Percentiles rank a stretch among this genome's conserved stretches.
phyloP scores from a whole-genome alignment of 2,113 vertebrate genomes.

The Eonycteris spelaea region DNA sequence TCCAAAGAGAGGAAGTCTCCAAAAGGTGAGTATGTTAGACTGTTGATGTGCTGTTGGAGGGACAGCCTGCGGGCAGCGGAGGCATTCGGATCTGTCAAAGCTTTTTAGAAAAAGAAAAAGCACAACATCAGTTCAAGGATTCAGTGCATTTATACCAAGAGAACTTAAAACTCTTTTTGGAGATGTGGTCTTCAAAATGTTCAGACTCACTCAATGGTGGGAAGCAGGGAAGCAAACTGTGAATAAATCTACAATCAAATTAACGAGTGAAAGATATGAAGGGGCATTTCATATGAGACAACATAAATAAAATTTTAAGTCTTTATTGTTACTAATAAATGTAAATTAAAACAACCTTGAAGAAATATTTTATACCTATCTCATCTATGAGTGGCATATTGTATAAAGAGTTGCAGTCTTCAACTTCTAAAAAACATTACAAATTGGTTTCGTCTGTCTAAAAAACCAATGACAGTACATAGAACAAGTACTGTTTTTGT shows the following conservation, averaged over 20 bases:
- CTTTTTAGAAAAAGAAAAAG: slow-evolving; percentile 73
- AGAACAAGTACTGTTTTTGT: not conserved
- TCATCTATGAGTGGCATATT: not conserved
- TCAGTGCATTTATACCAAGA: not conserved
- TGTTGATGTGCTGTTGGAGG: slow-evolving; percentile 94
- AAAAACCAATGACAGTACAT: not conserved
- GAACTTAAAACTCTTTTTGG: not conserved
- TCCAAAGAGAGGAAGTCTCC: slow-evolving; percentile 96
- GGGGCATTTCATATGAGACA: not conserved
- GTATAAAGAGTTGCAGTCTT: not conserved
- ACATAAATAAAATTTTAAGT: not conserved
- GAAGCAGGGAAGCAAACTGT: not conserved
- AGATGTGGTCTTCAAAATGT: not conserved
- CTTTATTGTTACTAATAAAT: not conserved
- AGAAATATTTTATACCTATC: not conserved
- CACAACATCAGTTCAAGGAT: not conserved
- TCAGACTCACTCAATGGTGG: not conserved
- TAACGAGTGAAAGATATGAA: not conserved
- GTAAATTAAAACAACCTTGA: not conserved
- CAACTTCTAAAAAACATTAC: not conserved
- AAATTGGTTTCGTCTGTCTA: not conserved
- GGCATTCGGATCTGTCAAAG: slow-evolving; percentile 89
- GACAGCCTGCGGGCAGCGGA: slow-evolving; percentile 90
- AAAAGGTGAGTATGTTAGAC: slow-evolving; percentile 92
- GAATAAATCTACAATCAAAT: slow-evolving; percentile 2